Evolutionary conservation across 2,113 vertebrate species (phyloP).

Genomic region (Apodemus sylvaticus): DNA sequence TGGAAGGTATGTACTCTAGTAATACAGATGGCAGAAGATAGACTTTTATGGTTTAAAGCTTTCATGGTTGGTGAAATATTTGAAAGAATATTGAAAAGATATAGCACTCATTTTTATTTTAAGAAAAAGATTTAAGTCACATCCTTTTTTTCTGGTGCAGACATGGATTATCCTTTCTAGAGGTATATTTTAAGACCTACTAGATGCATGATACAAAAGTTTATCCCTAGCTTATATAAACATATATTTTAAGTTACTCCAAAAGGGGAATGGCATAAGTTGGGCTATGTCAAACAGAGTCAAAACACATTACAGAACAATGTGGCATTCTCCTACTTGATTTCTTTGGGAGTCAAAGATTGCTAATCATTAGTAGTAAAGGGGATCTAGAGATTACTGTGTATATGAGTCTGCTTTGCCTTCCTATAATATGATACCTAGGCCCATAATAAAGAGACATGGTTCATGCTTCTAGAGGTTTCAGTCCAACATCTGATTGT

Average conservation of each 20-base stretch:
- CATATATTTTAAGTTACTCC: constrained; percentile 33
- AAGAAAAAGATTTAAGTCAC: constrained; percentile 60
- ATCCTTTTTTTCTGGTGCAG: constrained; percentile 41
- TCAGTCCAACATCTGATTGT: neutral
- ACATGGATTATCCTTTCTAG: constrained; percentile 1
- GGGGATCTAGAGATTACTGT: neutral
- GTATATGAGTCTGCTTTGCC: neutral
- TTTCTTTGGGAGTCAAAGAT: constrained; percentile 36
- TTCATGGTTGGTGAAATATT: constrained; percentile 57
- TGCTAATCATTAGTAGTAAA: neutral
- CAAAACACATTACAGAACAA: neutral
- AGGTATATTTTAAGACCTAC: constrained; percentile 55
- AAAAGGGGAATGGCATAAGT: constrained; percentile 45
- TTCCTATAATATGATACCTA: neutral
- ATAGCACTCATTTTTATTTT: constrained; percentile 60
- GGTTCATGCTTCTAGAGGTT: neutral
- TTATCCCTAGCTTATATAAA: constrained; percentile 46
- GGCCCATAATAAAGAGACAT: neutral
- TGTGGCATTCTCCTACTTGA: neutral
- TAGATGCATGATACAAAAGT: neutral
- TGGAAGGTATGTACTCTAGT: constrained; percentile 45
- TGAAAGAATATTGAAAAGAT: constrained; percentile 57
- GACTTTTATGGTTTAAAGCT: constrained; percentile 64
- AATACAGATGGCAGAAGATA: constrained; percentile 57
- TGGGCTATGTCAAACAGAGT: constrained; percentile 35